These are phyloP conservation scores for Acanthopleura granulata DNA, from an alignment of 2,888 invertebrate species.

Conservation along the genomic window DNA sequence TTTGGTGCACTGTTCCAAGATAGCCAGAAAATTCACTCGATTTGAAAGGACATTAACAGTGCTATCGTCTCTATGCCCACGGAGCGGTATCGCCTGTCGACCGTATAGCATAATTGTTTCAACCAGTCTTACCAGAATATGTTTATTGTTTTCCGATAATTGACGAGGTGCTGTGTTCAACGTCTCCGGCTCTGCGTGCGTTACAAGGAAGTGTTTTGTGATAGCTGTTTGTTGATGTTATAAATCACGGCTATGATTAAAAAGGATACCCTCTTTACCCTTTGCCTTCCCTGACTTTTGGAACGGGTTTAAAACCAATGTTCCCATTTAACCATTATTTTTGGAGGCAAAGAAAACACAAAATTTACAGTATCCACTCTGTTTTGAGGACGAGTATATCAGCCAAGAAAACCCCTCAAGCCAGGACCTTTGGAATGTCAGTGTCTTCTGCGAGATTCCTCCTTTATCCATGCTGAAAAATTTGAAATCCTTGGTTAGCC, in stretches of 20 bases:
- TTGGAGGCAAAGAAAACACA: not conserved
- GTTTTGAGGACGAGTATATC: not conserved
- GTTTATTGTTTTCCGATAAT: slow-evolving; percentile 21
- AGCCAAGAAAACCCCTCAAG: no score
- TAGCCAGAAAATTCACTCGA: slow-evolving; percentile 30
- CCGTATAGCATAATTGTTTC: slow-evolving; percentile 35
- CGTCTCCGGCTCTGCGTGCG: not conserved
- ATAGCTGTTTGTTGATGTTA: not conserved
- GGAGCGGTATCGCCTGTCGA: slow-evolving; percentile 31
- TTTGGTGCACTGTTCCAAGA: slow-evolving; percentile 26
- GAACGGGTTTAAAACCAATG: not conserved
- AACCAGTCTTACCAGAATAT: slow-evolving; percentile 29
- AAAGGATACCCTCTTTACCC: not conserved
- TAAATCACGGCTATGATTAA: not conserved
- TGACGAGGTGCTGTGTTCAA: not conserved
- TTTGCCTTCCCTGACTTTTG: not conserved
- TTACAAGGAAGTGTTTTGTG: not conserved
- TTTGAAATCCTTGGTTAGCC: no score
- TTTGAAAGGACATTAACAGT: not conserved
- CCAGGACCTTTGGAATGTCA: no score
- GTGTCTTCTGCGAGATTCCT: no score
- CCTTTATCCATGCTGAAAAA: no score
- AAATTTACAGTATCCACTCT: not conserved
- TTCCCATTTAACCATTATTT: not conserved
- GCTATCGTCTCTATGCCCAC: slow-evolving; percentile 26